Evolutionary conservation across 2,113 vertebrate genomes (phyloP), one percentile per base, ranked within the genome.

Genomic region (Ctenodactylus gundi): DNA sequence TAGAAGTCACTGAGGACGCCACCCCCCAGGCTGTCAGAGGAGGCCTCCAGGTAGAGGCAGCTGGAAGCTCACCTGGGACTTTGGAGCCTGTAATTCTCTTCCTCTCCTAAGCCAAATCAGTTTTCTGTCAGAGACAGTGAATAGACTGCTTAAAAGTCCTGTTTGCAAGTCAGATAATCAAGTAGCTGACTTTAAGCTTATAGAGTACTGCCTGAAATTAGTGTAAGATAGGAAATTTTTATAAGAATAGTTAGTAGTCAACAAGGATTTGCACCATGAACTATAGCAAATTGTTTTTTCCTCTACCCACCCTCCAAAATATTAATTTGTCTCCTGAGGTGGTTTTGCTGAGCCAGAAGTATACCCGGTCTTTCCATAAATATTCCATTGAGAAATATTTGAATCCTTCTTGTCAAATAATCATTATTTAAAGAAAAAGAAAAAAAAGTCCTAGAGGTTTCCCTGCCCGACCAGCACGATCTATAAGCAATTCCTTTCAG

Each of bases 401-500:
- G 91, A 95, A 84, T 70, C 51, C 67, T 84, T 95, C 93, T 97
- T 65, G 95, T 91, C n/a, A n/a, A n/a, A 72, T 92, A 78, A 90
- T 80, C 60, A 49, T 91, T 64, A 87, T 94, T 97, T 96, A 91
- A 89, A 72, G 36, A 77, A 11, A 72, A 86, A 62, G 73, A 77
- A 11, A 72, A 86, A 62, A 67, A 94, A 44, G 10, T 78, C 87
- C 76, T 95, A 53, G 60, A 53, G 68, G 67, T 53, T 93, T 94
- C 78, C 29, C n/a, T 96, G 76, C 81, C 67, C 65, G 49, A 34
- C 13, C 7, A 88, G 90, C 4, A 46, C 51, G 57, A 92, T 96
- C 89, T 78, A 78, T 78, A 53, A 95, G 87, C 72, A 94, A 87
- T 97, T 92, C 88, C 53, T 97, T 92, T 95, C 68, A 60, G 78